These are phyloP conservation scores for Saccopteryx leptura DNA, from an alignment of 2,113 vertebrate genomes.

Conservation along the genomic window DNA sequence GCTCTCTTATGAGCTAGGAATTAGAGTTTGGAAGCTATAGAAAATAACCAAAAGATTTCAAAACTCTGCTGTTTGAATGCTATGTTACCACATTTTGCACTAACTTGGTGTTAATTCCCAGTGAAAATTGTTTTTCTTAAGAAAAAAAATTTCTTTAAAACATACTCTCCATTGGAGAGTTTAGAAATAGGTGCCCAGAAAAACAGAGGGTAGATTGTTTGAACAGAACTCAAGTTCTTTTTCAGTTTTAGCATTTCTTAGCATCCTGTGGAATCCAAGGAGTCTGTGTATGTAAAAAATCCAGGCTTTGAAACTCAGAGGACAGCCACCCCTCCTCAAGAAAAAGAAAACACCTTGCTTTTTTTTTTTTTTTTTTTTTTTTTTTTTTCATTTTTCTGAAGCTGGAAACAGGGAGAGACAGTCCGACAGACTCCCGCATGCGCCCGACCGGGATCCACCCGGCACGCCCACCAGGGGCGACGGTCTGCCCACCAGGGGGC, in stretches of 20 bases:
- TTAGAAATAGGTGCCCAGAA: not conserved
- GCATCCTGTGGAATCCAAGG: not conserved
- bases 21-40: conserved; percentile 58
- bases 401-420: too few species aligned
- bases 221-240: not conserved
- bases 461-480: too few species aligned
- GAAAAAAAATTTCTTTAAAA: not conserved
- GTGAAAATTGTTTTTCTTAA: conserved; percentile 42
- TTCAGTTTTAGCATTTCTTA: conserved; percentile 35
- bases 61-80: not conserved
- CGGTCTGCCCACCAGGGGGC: too few species aligned
- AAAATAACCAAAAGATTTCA: not conserved
- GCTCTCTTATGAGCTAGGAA: conserved; percentile 24
- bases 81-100: not conserved
- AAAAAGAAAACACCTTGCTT: not conserved
- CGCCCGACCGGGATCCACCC: too few species aligned
- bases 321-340: not conserved
- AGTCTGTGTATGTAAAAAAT: not conserved
- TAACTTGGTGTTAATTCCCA: not conserved
- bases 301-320: not conserved
- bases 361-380: too few species aligned
- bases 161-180: not conserved
- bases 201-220: not conserved
- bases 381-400: too few species aligned
- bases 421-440: too few species aligned